Evolutionary conservation across 2,113 vertebrate genomes (phyloP), one percentile per base, ranked within the genome.

Genomic region (Melanerpes aurifrons): DNA sequence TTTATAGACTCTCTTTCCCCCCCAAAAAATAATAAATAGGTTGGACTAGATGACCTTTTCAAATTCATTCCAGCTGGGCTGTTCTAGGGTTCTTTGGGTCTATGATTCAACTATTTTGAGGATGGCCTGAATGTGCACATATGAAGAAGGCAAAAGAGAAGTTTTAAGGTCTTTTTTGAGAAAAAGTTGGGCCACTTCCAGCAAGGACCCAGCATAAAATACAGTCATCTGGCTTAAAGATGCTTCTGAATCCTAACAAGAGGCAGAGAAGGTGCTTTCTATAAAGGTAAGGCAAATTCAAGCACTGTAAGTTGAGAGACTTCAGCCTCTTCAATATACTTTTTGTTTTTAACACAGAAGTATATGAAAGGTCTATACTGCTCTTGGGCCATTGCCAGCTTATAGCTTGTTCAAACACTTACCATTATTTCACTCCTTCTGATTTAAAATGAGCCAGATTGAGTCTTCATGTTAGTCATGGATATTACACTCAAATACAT

Each of bases 301-400:
- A 66, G 35, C 0, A 0, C 58, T 59, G 1, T 14, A 26, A 54
- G 8, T 31, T n/a, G 15, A 35, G 15, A 50, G 35, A 6, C n/a
- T 31, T 50, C 48, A 78, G 7, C 18, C 14, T 74, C n/a, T 68
- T 59, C 0, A 0, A 28, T 13, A 21, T 0, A 50, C 1, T 29
- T 71, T 68, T 61, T 63, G 8, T 26, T 68, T 24, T 63, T 68
- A 43, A 61, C 6, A 47, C 2, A 21, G 14, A 82, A 61, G 8
- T 25, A 37, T 19, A 47, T 15, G 22, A 84, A 58, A 59, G 10
- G 15, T 15, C 35, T 59, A 21, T 15, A 12, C 4, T 22, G 2
- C 7, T 78, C 20, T 29, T 78, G 22, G 17, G 18, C 12, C 28
- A 28, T 2, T 62, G 4, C 15, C n/a, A 77, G 20, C 20, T 89